Base-by-base conservation (phyloP, 2,113 vertebrate species). In the Oncorhynchus masou region DNA sequence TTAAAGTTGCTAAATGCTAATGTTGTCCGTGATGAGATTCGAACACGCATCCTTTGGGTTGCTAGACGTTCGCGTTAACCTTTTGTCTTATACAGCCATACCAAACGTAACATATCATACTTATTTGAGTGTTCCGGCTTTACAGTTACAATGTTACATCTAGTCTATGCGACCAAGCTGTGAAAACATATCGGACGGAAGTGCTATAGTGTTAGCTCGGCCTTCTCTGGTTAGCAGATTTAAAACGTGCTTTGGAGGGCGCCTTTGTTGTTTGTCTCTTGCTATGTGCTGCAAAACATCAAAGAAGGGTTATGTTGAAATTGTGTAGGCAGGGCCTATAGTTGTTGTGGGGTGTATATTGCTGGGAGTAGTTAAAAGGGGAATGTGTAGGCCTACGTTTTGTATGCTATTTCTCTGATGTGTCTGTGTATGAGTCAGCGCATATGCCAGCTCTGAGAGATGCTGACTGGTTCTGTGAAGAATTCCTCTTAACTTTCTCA, bases 401-500 rank as follows among this genome's bases (percentile, higher is more conserved):
- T 62, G 5, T 24, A 22, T 62, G 59, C 7, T 24, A 22, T 62
- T 54, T 15, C 5, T 31, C 16, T 59, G 27, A 60, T 74, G 66
- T 77, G 78, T 74, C 70, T 79, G 73, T 78, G 34, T 45, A 76
- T 31, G 4, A 31, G 3, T n/a, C 3, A n/a, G 64, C 67, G 75
- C 71, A 60, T 74, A 78, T 68, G 49, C 27, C 25, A 29, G 51
- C 70, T 29, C 19, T 72, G n/a, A 16, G 13, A 77, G 85, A 27
- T 68, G 71, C 31, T 57, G 57, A 71, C 81, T 64, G 39, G 70
- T 76, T 57, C 74, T 49, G 16, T 79, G 22, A 69, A 83, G 79
- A 80, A 85, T 85, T 86, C 82, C 78, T 86, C 79, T 86, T 68
- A 78, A 82, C 77, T 67, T 72, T 78, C 81, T 88, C 85, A 87